Conservation (phyloP, 2,797 vertebrate genomes). For the Erethizon dorsatum region DNA sequence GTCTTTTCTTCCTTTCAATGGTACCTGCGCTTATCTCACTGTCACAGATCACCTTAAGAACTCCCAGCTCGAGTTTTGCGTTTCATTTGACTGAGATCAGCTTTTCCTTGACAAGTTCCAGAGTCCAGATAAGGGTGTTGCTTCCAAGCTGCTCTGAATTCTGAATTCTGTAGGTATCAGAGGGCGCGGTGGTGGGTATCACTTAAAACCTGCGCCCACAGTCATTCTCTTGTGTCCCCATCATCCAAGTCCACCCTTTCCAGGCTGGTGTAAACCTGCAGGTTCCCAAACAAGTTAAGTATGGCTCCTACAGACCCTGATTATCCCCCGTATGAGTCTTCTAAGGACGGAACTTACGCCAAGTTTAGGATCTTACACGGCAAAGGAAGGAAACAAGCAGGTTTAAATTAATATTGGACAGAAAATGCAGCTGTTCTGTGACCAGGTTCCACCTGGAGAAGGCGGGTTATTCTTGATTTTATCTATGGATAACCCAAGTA, state of each 20-base stretch:
- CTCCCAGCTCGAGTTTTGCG: slow-evolving; percentile 3
- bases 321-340: background rate
- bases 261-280: background rate
- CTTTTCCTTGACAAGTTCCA: slow-evolving; percentile 57
- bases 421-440: slow-evolving; percentile 36
- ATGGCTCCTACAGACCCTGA: background rate
- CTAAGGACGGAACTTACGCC: slow-evolving; percentile 22
- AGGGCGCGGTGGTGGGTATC: background rate
- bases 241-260: background rate
- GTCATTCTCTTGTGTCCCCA: background rate
- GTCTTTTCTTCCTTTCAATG: slow-evolving; percentile 38
- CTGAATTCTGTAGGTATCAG: background rate
- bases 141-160: slow-evolving; percentile 54
- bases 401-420: slow-evolving; percentile 13
- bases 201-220: background rate
- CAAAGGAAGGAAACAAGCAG: slow-evolving; percentile 44
- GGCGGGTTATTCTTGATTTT: background rate
- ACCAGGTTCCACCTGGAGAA: background rate
- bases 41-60: slow-evolving; percentile 76
- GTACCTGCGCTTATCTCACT: slow-evolving; percentile 72
- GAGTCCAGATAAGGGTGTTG: slow-evolving; percentile 67
- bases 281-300: background rate
- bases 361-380: slow-evolving; percentile 34
- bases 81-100: slow-evolving; percentile 58
- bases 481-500: background rate